phyloP scores from a whole-genome alignment of 2,113 vertebrate genomes.

The Seriola quinqueradiata region DNA sequence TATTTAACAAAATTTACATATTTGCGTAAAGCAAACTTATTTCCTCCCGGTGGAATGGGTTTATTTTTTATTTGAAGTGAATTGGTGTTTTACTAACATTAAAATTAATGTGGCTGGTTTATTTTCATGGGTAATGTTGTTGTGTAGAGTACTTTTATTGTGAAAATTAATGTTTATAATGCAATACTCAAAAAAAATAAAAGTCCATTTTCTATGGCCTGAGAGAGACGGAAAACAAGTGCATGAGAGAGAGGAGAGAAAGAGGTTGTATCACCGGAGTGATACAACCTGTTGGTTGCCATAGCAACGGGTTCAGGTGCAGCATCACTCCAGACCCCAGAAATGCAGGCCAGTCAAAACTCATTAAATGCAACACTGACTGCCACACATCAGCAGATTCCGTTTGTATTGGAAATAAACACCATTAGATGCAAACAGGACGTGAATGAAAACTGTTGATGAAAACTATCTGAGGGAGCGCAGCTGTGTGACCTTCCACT shows the following conservation, averaged over 20 bases:
- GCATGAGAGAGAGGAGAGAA: background rate
- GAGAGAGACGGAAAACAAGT: background rate
- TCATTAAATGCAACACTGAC: conserved; percentile 24
- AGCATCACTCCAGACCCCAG: conserved; percentile 35
- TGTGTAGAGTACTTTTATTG: background rate
- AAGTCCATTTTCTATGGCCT: background rate
- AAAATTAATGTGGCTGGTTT: background rate
- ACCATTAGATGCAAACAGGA: background rate
- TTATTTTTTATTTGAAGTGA: background rate
- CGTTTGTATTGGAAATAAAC: background rate
- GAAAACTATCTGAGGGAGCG: background rate
- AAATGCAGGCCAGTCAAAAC: conserved; percentile 30
- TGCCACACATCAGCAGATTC: conserved; percentile 11
- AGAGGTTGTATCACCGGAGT: background rate
- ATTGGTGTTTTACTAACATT: background rate
- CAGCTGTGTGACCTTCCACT: conserved; percentile 13
- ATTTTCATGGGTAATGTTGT: background rate
- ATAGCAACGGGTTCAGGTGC: conserved; percentile 63
- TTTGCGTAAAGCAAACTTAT: background rate
- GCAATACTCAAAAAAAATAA: too few species aligned
- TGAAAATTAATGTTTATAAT: background rate
- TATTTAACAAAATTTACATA: background rate
- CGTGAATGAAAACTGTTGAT: background rate
- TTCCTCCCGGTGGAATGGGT: background rate
- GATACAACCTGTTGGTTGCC: conserved; percentile 52